A percentile compares a stretch with the other conserved stretches of the same genome.
Evolutionary conservation across 2,888 invertebrate species (phyloP).

Genomic region (Lamellibrachia satsuma): DNA sequence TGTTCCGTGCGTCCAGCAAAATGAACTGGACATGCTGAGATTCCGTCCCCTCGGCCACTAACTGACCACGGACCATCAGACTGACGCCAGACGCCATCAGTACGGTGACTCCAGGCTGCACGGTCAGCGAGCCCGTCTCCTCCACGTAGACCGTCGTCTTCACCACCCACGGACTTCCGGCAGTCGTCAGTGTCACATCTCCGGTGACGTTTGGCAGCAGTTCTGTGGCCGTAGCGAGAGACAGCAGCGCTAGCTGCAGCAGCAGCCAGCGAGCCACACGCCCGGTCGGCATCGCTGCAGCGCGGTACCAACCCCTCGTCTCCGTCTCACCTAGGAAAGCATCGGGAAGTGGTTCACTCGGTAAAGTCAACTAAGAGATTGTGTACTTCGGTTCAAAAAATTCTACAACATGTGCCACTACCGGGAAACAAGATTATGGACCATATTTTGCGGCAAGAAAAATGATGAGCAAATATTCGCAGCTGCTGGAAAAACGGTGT

Average conservation of each 20-base stretch:
- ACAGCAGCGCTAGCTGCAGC: background rate
- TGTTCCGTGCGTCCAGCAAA: background rate
- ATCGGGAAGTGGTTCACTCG: background rate
- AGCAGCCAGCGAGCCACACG: background rate
- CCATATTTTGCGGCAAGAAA: too few species aligned
- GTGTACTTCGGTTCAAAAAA: too few species aligned
- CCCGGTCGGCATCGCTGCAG: background rate
- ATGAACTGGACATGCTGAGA: background rate
- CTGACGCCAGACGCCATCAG: conserved; percentile 1
- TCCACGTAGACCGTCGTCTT: background rate
- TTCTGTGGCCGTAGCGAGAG: background rate
- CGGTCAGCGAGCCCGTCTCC: background rate
- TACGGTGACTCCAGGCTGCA: background rate
- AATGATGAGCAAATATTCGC: too few species aligned
- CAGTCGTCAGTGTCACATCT: background rate
- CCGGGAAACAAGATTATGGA: too few species aligned
- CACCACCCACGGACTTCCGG: background rate
- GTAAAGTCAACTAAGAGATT: too few species aligned
- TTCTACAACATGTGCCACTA: too few species aligned
- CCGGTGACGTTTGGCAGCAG: background rate
- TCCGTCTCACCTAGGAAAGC: background rate
- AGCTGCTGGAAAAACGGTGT: too few species aligned
- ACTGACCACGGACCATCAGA: background rate
- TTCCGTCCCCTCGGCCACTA: background rate
- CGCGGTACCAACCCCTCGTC: background rate